Evolutionary conservation across 2,888 invertebrate genomes (phyloP).

Genomic region (Caenorhabditis afra): DNA sequence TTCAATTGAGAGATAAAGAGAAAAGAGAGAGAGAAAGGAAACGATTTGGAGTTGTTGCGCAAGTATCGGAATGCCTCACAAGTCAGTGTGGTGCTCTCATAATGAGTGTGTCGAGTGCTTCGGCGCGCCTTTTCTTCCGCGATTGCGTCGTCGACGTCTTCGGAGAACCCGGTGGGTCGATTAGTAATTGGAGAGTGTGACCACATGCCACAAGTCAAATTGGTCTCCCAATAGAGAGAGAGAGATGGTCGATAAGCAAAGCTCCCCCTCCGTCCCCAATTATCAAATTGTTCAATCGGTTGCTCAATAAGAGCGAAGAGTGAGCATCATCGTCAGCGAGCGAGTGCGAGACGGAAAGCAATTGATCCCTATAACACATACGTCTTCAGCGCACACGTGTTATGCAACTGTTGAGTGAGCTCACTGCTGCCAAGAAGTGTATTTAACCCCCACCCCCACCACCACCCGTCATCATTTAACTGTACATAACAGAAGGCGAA

Average conservation of each 20-base stretch:
- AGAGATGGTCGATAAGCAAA: not conserved
- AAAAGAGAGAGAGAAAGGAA: not conserved
- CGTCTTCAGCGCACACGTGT: too few relatives aligned
- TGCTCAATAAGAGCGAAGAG: not conserved
- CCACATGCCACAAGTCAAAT: slow-evolving; percentile 44
- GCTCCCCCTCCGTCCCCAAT: not conserved
- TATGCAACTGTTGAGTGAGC: too few relatives aligned
- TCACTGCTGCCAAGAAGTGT: not conserved
- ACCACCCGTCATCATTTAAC: not conserved
- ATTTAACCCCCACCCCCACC: not conserved
- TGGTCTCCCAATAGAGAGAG: too few relatives aligned
- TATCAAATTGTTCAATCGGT: not conserved
- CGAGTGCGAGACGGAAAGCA: too few relatives aligned
- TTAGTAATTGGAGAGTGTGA: slow-evolving; percentile 58
- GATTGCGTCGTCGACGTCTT: slow-evolving; percentile 9
- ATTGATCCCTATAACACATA: too few relatives aligned
- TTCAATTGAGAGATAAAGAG: too few relatives aligned
- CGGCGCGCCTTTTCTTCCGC: slow-evolving; percentile 21
- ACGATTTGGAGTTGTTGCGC: slow-evolving; percentile 21
- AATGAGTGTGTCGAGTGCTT: slow-evolving; percentile 26
- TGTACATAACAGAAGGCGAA: not conserved
- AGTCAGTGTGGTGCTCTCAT: slow-evolving; percentile 29
- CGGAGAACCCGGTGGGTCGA: too few relatives aligned
- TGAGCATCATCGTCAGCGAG: not conserved
- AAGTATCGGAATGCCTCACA: slow-evolving; percentile 33